Conservation (phyloP, 2,113 vertebrate species). For the Ammospiza caudacuta region DNA sequence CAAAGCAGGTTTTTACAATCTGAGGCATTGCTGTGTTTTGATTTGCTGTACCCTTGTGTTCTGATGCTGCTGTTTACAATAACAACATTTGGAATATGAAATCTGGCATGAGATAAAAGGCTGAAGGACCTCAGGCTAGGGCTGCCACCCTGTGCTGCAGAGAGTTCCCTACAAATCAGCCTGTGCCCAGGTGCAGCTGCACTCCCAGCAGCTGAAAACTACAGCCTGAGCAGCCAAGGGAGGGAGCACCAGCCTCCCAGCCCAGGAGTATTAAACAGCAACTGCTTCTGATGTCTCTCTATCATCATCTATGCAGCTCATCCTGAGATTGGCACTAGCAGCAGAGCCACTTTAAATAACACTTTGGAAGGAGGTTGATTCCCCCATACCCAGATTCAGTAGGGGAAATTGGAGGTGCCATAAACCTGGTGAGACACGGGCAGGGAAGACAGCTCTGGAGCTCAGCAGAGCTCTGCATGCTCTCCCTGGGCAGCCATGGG, state of each 20-base stretch:
- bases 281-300: not conserved
- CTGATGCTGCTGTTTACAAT: not conserved
- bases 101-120: not conserved
- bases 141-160: not conserved
- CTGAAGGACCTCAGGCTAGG: not conserved
- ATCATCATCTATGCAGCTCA: not conserved
- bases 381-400: fast-evolving
- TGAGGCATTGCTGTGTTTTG: not conserved
- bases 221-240: not conserved
- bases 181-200: not conserved
- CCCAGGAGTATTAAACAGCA: not conserved
- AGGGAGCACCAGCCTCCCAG: not conserved
- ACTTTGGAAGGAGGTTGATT: not conserved
- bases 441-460: not conserved
- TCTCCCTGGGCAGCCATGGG: not conserved
- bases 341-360: not conserved
- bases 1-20: not conserved
- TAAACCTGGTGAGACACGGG: not conserved
- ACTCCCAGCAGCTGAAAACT: not conserved
- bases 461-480: fast-evolving
- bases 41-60: not conserved
- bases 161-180: not conserved
- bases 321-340: not conserved
- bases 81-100: constrained; percentile 19
- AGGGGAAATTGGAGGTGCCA: not conserved